Conservation (phyloP, 2,797 vertebrate genomes). For the Hephaestus fuliginosus region DNA sequence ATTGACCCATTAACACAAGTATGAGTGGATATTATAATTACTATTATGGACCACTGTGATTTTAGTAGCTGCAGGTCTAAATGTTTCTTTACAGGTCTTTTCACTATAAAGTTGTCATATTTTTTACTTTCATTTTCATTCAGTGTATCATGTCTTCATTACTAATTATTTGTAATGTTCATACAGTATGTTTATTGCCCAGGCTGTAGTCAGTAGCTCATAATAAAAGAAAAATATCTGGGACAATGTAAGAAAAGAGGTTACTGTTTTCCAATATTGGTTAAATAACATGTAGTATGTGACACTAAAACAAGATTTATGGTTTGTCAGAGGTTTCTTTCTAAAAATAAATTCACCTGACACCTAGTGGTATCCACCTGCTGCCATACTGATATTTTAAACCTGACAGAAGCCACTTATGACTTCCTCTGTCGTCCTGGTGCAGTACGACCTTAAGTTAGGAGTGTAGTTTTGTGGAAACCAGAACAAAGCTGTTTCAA, state of each 20-base stretch:
- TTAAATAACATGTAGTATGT: neutral
- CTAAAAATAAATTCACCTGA: slow-evolving; percentile 23
- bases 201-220: neutral
- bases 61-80: neutral
- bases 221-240: neutral
- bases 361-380: slow-evolving; percentile 5
- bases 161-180: neutral
- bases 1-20: neutral
- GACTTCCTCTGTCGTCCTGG: too few species aligned
- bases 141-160: neutral
- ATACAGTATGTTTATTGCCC: neutral
- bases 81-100: neutral
- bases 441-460: too few species aligned
- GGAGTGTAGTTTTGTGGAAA: neutral
- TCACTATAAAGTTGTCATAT: neutral
- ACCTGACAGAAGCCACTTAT: neutral
- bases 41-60: neutral
- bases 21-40: neutral
- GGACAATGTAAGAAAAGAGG: neutral
- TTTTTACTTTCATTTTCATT: neutral
- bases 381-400: neutral
- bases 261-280: neutral
- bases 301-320: slow-evolving; percentile 2
- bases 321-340: neutral
- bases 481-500: neutral